phyloP scores from a whole-genome alignment of 2,797 vertebrate genomes.

The Aratinga solstitialis region DNA sequence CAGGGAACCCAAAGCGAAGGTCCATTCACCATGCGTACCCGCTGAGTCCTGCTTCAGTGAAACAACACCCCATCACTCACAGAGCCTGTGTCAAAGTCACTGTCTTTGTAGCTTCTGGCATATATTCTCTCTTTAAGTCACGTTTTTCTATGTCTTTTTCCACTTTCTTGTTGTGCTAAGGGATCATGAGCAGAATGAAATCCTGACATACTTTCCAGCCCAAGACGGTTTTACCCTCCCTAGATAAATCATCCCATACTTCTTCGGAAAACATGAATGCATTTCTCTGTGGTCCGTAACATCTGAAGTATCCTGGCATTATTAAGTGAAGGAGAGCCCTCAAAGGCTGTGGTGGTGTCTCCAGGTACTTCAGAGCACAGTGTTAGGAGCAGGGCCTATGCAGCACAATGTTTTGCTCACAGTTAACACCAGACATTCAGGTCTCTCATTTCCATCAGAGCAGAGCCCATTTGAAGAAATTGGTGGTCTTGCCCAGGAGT shows the following conservation, averaged over 20 bases:
- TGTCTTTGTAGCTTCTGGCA: neutral
- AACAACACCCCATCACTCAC: neutral
- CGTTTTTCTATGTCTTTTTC: neutral
- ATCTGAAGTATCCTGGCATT: neutral
- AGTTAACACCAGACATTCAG: neutral
- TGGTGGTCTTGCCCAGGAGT: slow-evolving; percentile 8
- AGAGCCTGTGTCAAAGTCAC: neutral
- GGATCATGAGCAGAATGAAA: neutral
- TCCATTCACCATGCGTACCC: neutral
- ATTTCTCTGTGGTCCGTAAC: neutral
- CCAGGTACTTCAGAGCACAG: neutral
- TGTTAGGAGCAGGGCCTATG: neutral
- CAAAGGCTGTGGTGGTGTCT: neutral
- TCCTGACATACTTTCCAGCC: neutral
- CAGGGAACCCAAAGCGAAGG: neutral
- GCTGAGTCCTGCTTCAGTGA: neutral
- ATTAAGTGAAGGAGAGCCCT: neutral
- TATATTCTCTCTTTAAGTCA: neutral
- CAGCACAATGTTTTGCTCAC: neutral
- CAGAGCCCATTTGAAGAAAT: neutral
- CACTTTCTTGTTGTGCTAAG: neutral
- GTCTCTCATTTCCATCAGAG: neutral
- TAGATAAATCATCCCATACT: neutral
- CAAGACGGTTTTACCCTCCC: neutral
- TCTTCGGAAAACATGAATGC: neutral